Percentiles rank a stretch among this genome's conserved stretches.
phyloP scores from a whole-genome alignment of 2,113 vertebrate genomes.

The Elaphurus davidianus region DNA sequence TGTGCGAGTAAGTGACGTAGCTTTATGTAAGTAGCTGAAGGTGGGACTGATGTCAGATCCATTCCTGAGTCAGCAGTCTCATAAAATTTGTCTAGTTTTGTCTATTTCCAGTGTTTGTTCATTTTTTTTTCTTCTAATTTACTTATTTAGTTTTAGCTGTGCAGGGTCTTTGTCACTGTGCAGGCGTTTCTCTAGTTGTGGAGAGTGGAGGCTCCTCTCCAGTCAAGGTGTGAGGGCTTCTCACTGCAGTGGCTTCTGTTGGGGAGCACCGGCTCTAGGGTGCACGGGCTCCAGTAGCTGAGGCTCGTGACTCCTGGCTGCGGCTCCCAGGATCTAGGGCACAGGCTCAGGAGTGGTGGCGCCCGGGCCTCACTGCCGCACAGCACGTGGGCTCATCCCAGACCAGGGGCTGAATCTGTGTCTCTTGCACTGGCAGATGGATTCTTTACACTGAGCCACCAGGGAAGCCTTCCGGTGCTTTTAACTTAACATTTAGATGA shows the following conservation, averaged over 20 bases:
- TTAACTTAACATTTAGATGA: neutral
- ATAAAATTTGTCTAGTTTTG: neutral
- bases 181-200: neutral
- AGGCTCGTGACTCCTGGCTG: neutral
- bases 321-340: rapidly evolving
- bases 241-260: neutral
- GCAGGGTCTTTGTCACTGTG: neutral
- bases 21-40: neutral
- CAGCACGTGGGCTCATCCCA: rapidly evolving
- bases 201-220: neutral
- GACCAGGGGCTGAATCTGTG: neutral
- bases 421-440: neutral
- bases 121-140: neutral
- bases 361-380: rapidly evolving
- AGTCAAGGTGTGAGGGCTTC: neutral
- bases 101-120: neutral
- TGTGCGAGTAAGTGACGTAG: neutral
- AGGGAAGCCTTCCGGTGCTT: neutral
- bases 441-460: neutral
- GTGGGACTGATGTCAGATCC: neutral
- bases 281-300: neutral
- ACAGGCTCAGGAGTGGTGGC: neutral
- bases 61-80: neutral
- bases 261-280: neutral
- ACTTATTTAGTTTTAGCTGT: neutral